Evolutionary conservation across 2,888 invertebrate genomes (phyloP).

Genomic region (Leucophenga maculata): DNA sequence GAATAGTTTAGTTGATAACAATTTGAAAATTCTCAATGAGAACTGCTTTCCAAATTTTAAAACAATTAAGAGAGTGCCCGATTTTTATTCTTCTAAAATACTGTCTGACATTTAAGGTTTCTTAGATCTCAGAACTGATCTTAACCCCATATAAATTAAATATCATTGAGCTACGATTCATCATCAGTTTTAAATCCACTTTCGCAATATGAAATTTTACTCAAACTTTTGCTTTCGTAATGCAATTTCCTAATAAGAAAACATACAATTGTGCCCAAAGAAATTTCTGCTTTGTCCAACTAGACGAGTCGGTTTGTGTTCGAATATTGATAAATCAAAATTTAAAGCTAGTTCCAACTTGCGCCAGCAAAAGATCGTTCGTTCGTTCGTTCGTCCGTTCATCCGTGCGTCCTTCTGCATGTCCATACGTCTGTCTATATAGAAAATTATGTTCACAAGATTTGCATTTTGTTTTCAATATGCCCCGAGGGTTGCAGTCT

Average conservation of each 20-base stretch:
- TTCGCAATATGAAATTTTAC: not conserved
- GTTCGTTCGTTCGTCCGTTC: not conserved
- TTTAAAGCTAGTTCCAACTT: slow-evolving; percentile 26
- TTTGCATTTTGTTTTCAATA: slow-evolving; percentile 54
- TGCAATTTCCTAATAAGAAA: slow-evolving; percentile 29
- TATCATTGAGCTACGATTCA: no score
- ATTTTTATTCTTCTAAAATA: no score
- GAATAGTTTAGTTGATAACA: no score
- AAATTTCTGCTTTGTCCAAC: slow-evolving; percentile 14
- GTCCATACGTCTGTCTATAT: not conserved
- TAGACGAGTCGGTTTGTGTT: slow-evolving; percentile 30
- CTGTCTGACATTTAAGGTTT: no score
- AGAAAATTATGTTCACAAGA: slow-evolving; percentile 42
- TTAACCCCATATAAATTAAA: no score
- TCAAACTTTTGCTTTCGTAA: slow-evolving; percentile 61
- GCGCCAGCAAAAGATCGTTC: slow-evolving; percentile 44
- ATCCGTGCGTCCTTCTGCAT: not conserved
- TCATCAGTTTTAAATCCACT: not conserved
- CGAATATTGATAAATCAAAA: slow-evolving; percentile 62
- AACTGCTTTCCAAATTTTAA: no score
- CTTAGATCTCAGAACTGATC: no score
- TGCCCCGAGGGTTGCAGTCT: slow-evolving; percentile 32
- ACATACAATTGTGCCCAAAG: not conserved
- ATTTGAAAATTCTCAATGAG: no score
- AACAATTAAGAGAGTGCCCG: no score